phyloP scores from a whole-genome alignment of 2,888 invertebrate genomes.

The Catocala sponsa region DNA sequence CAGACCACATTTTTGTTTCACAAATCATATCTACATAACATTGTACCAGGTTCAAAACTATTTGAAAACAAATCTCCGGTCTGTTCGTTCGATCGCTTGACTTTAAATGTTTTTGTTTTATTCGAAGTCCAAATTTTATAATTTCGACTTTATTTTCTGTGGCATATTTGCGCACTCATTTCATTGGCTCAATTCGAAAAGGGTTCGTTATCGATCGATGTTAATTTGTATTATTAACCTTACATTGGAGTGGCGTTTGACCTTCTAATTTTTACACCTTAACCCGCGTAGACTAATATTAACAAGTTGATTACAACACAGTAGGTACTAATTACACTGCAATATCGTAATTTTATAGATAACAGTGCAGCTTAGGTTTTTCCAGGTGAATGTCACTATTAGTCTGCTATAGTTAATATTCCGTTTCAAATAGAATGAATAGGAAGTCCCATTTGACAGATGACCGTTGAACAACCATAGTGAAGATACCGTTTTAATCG shows the following conservation, averaged over 20 bases:
- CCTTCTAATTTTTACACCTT: conserved; percentile 56
- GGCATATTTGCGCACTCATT: conserved; percentile 64
- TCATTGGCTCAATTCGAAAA: conserved; percentile 57
- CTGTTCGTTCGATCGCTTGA: conserved; percentile 56
- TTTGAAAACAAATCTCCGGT: conserved; percentile 22
- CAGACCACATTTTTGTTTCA: conserved; percentile 37
- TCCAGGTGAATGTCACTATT: conserved; percentile 55
- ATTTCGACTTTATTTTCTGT: conserved; percentile 57
- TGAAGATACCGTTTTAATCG: too few relatives aligned
- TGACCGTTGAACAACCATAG: too few relatives aligned
- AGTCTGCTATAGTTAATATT: conserved; percentile 23
- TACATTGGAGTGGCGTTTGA: conserved; percentile 60
- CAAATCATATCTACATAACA: not conserved
- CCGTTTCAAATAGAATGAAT: too few relatives aligned
- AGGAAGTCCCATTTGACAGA: too few relatives aligned
- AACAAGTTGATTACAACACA: conserved; percentile 53
- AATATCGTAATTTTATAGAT: conserved; percentile 65
- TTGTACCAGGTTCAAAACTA: not conserved
- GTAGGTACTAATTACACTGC: conserved; percentile 60
- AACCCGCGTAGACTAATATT: conserved; percentile 55
- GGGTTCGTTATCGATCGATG: conserved; percentile 57
- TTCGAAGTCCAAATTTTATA: conserved; percentile 42
- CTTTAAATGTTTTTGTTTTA: conserved; percentile 36
- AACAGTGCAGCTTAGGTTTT: conserved; percentile 64
- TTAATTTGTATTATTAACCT: conserved; percentile 50